Base-by-base conservation (phyloP, 2,797 vertebrate genomes). In the Sorex maritimensis region DNA sequence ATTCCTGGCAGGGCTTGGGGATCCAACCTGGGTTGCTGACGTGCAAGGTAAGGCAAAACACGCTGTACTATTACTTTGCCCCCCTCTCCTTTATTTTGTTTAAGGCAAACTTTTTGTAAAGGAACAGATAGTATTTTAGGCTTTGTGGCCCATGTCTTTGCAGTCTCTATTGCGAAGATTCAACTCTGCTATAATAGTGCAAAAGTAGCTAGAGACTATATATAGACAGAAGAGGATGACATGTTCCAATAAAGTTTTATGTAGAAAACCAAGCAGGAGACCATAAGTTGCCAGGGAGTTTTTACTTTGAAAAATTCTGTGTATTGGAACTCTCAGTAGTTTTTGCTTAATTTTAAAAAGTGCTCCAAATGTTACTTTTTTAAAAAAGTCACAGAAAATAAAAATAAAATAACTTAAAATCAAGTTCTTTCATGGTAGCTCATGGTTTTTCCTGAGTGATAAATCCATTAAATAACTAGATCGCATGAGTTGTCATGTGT, bases 271-370 rank as follows among this genome's bases (percentile, higher is more conserved):
- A 83, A 6, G 6, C 24, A 87, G 24, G 49, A 1, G 15, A 75
- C 63, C 41, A 28, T 91, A 81, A 84, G 63, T 7, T 44, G 41
- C 49, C 49, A 11, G 49, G 7, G 49, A 52, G 49, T 52, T 52
- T 52, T 52, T 52, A 81, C 9, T 58, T 81, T 23, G 41, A 91
- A 93, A 91, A 91, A 61, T 41, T n/a, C 28, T 26, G 0, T 83
- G 41, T 81, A 72, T 91, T 44, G 34, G n/a, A 72, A 85, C 19
- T 67, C 41, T 87, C 12, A 63, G 23, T 81, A 30, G 26, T 80
- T 95, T 71, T 26, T 93, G 52, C 19, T 75, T 24, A 75, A 6
- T 77, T 82, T 89, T 86, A 79, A 81, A 77, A 88, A 49, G 49
- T 52, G 49, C 49, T 52, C 13, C 13, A 52, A 52, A 14, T 14